These are phyloP conservation scores for Melolontha melolontha DNA, from an alignment of 2,888 invertebrate genomes.

Conservation along the genomic window DNA sequence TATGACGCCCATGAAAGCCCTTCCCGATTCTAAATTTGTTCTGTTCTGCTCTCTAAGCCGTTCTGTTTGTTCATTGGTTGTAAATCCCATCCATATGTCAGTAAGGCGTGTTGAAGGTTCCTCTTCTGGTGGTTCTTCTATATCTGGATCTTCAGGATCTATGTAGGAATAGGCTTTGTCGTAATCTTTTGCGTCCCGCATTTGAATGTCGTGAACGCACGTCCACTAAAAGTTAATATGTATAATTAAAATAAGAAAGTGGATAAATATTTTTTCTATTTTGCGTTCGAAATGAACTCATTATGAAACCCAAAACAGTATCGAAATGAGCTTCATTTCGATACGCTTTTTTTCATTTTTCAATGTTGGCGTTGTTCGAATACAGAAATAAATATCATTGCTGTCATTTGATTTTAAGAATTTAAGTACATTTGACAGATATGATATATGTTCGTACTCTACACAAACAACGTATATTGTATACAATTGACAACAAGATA, in stretches of 20 bases:
- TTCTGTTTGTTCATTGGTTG: constrained; percentile 56
- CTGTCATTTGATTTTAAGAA: too few species aligned
- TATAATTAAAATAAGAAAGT: constrained; percentile 9
- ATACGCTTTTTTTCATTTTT: too few species aligned
- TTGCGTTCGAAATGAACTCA: too few species aligned
- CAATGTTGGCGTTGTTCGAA: too few species aligned
- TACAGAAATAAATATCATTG: too few species aligned
- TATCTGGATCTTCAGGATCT: constrained; percentile 49
- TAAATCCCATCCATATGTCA: constrained; percentile 64
- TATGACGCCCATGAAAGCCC: constrained; percentile 59
- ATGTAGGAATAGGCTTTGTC: constrained; percentile 59
- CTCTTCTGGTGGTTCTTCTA: constrained; percentile 28
- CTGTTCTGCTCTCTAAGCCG: constrained; percentile 36
- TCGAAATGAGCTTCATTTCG: too few species aligned
- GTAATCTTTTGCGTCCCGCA: constrained; percentile 66
- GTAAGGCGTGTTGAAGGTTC: constrained; percentile 51
- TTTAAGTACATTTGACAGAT: too few species aligned
- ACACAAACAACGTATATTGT: too few species aligned
- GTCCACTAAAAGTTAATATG: constrained; percentile 76
- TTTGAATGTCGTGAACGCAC: constrained; percentile 93
- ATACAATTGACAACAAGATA: too few species aligned
- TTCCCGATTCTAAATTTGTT: constrained; percentile 41
- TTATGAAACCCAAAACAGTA: too few species aligned
- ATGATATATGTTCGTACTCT: too few species aligned
- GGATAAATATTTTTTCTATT: neutral